These are phyloP conservation scores for Drosophila mayaguana DNA, from an alignment of 2,888 invertebrate genomes.

Conservation along the genomic window DNA sequence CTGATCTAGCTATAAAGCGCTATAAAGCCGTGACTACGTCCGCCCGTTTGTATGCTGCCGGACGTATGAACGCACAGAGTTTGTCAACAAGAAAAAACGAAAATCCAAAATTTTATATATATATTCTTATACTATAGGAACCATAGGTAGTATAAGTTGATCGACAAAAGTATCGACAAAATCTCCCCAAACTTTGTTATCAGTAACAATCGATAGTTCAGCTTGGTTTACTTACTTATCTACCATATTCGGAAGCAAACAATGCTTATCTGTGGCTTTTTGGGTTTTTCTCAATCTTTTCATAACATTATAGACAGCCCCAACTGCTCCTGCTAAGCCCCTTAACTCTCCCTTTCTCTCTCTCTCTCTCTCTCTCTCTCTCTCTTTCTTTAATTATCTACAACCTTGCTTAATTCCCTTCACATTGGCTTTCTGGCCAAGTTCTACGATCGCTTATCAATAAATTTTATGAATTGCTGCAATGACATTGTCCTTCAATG, in stretches of 20 bases:
- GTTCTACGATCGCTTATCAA: conserved; percentile 70
- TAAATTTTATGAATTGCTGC: conserved; percentile 44
- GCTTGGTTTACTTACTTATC: too few species aligned
- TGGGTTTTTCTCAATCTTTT: too few species aligned
- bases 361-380: neutral
- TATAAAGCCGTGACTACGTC: neutral
- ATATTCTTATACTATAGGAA: neutral
- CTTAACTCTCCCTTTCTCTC: neutral
- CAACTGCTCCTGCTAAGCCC: too few species aligned
- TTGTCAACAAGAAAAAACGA: neutral
- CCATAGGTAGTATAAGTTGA: neutral
- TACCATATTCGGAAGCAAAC: too few species aligned
- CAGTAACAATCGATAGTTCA: neutral
- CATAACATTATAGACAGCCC: too few species aligned
- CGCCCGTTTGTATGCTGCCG: neutral
- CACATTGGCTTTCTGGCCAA: conserved; percentile 38
- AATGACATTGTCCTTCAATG: conserved; percentile 77
- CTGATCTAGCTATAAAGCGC: neutral
- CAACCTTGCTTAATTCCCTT: conserved; percentile 51
- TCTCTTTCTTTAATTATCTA: neutral
- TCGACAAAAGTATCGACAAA: neutral
- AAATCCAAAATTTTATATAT: neutral
- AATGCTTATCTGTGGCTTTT: too few species aligned
- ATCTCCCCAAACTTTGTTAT: neutral
- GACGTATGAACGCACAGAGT: neutral